Evolutionary conservation across 2,888 invertebrate genomes (phyloP).

Genomic region (Nycteola revayana): DNA sequence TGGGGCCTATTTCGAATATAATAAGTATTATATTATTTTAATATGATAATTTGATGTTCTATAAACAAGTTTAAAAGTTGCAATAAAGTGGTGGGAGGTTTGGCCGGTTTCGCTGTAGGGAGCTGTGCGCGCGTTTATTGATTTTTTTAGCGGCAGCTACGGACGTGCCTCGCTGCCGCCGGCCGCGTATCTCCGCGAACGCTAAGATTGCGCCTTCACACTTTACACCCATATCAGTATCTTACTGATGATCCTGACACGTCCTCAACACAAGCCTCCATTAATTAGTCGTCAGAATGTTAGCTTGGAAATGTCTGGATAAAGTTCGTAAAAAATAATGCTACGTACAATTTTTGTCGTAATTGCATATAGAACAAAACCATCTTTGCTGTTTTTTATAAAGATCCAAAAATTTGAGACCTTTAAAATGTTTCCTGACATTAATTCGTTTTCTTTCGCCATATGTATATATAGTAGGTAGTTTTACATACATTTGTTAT

Average conservation of each 20-base stretch:
- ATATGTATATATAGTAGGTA: too few species aligned
- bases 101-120: slow-evolving; percentile 16
- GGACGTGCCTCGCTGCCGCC: slow-evolving; percentile 43
- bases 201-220: slow-evolving; percentile 23
- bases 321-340: too few species aligned
- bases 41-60: slow-evolving; percentile 36
- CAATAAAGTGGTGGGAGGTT: slow-evolving; percentile 32
- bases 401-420: too few species aligned
- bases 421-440: too few species aligned
- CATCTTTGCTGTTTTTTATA: too few species aligned
- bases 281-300: slow-evolving; percentile 8
- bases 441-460: too few species aligned
- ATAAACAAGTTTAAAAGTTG: slow-evolving; percentile 54
- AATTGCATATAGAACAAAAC: too few species aligned
- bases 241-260: not conserved
- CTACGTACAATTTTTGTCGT: too few species aligned
- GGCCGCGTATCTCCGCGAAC: slow-evolving; percentile 42
- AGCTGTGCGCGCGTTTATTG: slow-evolving; percentile 76
- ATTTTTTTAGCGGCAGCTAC: slow-evolving; percentile 48
- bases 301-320: slow-evolving; percentile 12
- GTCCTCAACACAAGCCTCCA: slow-evolving; percentile 4
- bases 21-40: slow-evolving; percentile 1
- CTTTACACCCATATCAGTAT: too few species aligned
- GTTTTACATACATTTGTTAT: too few species aligned
- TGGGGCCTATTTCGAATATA: slow-evolving; percentile 6